Base-by-base conservation (phyloP, 2,888 invertebrate species). In the Halictus ligatus region DNA sequence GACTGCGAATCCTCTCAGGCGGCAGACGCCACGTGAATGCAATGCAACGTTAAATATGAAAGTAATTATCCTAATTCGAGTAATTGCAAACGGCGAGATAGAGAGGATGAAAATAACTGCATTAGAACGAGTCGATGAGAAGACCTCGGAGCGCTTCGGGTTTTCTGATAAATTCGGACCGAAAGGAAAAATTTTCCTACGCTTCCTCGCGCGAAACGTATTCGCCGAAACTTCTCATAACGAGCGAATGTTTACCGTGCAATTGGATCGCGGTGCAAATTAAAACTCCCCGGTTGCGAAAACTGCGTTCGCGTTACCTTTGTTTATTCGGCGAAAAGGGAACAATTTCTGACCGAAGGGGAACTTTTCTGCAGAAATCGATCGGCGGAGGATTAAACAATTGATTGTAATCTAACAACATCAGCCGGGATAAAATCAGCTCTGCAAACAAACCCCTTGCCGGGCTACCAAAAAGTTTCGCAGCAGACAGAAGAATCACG, bases 41-140 rank as follows among this genome's bases (percentile, higher is more conserved):
- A 71, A 78, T 64, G 78, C 64, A 40, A 72, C 71, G 78, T 78
- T 75, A 58, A 75, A 35, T 58, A 58, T 73, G n/a, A 72, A 8
- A 67, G 78, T 29, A 75, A 84, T 84, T 83, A 75, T 83, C 46
- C 40, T 40, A 84, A 75, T 64, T 67, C 54, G 40, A 40, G 46
- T 54, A 79, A 83, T 75, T 83, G n/a, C 54, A n/a, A 74, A 58
- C 58, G 21, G 48, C 35, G 18, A 21, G 54, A 54, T 21, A 54
- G 54, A 21, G 35, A 12, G 50, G 69, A 50, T 12, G 74, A 35
- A 60, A 69, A 71, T 76, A 81, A 81, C 78, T 75, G 50, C 29
- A 35, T 78, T 21, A 21, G 48, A 21, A 13, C 35, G 48, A 60
- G 6, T 46, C 50, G 69, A 54, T 60, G 46, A 72, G 54, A 46